A percentile compares a stretch with the other conserved stretches of the same genome.
phyloP scores from a whole-genome alignment of 2,797 vertebrate species.

The Mus caroli region DNA sequence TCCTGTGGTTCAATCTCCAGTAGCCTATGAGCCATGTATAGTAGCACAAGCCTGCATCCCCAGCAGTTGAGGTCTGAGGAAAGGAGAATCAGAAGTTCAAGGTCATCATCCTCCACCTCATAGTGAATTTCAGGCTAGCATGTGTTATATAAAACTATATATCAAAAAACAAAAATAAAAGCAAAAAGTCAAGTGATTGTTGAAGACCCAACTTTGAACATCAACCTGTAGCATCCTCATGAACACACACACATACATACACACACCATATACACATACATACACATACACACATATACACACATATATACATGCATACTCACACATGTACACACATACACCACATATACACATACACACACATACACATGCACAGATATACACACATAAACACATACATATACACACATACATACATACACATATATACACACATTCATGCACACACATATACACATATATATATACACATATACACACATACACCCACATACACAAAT shows the following conservation, averaged over 20 bases:
- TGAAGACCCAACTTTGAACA: background rate
- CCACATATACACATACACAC: background rate
- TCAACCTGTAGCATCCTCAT: background rate
- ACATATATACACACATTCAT: background rate
- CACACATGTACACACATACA: background rate
- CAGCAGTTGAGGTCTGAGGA: background rate
- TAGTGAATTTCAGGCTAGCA: background rate
- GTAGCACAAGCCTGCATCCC: background rate
- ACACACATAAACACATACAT: rapidly evolving
- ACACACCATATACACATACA: background rate
- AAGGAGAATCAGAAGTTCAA: background rate
- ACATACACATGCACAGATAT: background rate
- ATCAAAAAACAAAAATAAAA: background rate
- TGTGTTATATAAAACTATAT: background rate
- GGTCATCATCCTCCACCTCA: background rate
- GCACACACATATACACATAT: background rate
- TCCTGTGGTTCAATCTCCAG: background rate
- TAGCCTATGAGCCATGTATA: background rate
- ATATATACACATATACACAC: background rate
- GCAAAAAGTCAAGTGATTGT: background rate
- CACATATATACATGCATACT: background rate
- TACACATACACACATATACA: background rate
- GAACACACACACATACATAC: background rate
- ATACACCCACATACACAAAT: too few species aligned
- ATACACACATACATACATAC: background rate